These are phyloP conservation scores for Odontesthes bonariensis DNA, from an alignment of 2,113 vertebrate genomes.

Conservation along the genomic window DNA sequence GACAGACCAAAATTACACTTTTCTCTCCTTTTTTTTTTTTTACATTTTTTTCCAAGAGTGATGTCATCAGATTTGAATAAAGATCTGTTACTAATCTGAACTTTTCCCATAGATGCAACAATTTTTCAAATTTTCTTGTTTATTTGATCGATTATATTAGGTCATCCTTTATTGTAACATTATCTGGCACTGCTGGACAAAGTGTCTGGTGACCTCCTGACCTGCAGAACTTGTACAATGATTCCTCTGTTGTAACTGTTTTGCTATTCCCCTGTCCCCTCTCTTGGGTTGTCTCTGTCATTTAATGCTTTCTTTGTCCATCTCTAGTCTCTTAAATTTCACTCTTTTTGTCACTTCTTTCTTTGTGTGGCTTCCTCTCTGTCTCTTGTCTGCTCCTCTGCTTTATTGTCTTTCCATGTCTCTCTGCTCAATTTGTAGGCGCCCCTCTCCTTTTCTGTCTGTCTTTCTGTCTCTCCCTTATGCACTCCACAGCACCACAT, in stretches of 20 bases:
- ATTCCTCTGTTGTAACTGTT: slow-evolving; percentile 56
- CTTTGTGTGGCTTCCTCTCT: slow-evolving; percentile 19
- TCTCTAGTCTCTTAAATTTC: slow-evolving; percentile 23
- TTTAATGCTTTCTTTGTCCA: slow-evolving; percentile 39
- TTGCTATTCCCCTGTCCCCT: slow-evolving; percentile 24
- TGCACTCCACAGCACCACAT: slow-evolving; percentile 42
- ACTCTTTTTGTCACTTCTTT: slow-evolving; percentile 10
- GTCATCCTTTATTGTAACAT: slow-evolving; percentile 7
- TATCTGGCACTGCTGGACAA: slow-evolving; percentile 17
- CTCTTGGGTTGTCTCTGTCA: slow-evolving; percentile 20
- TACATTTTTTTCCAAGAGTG: background rate
- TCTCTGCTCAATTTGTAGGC: slow-evolving; percentile 35
- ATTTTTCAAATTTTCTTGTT: slow-evolving; percentile 4
- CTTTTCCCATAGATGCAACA: background rate
- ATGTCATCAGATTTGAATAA: background rate
- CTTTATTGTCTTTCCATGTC: slow-evolving; percentile 19
- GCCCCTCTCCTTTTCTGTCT: slow-evolving; percentile 16
- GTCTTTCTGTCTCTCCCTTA: slow-evolving; percentile 23
- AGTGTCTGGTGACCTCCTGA: slow-evolving; percentile 66
- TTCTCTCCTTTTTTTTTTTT: background rate
- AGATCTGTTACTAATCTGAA: background rate
- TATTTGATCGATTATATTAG: slow-evolving; percentile 1
- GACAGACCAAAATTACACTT: background rate
- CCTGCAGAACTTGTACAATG: slow-evolving; percentile 62
- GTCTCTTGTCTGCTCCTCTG: slow-evolving; percentile 1